These are phyloP conservation scores for Nannospalax galili DNA, from an alignment of 2,113 vertebrate species.

Conservation along the genomic window DNA sequence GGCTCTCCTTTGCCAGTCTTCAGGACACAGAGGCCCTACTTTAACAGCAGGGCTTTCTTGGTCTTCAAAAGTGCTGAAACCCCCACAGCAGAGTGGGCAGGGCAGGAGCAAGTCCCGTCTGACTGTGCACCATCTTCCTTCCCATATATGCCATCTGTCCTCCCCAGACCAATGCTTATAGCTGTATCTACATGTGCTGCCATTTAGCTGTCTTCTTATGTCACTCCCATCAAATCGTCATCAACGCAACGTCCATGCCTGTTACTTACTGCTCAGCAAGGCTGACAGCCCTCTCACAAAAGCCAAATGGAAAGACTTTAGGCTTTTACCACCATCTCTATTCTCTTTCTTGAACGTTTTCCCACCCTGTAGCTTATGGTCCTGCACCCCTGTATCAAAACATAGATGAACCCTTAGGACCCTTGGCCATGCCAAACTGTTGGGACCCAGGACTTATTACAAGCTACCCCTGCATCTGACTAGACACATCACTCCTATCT, in stretches of 20 bases:
- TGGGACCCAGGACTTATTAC: not conserved
- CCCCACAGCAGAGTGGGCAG: too few species aligned
- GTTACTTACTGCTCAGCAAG: not conserved
- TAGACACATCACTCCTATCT: not conserved
- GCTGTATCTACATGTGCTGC: rapidly evolving
- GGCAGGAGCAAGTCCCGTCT: not conserved
- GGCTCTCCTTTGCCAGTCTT: not conserved
- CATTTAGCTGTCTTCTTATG: not conserved
- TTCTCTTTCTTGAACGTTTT: not conserved
- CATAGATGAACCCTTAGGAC: not conserved
- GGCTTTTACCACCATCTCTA: not conserved
- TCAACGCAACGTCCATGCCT: not conserved
- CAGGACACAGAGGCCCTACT: rapidly evolving
- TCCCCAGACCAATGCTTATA: not conserved
- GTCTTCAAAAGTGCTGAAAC: not conserved
- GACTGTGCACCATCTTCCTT: rapidly evolving
- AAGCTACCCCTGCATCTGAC: not conserved
- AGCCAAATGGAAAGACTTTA: not conserved
- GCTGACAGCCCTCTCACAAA: not conserved
- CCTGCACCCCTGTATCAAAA: not conserved
- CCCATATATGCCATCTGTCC: rapidly evolving
- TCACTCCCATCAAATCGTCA: not conserved
- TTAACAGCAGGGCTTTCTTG: not conserved
- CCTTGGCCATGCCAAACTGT: rapidly evolving
- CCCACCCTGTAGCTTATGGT: not conserved